phyloP scores from a whole-genome alignment of 2,888 invertebrate genomes.

The Mesorhabditis belari region DNA sequence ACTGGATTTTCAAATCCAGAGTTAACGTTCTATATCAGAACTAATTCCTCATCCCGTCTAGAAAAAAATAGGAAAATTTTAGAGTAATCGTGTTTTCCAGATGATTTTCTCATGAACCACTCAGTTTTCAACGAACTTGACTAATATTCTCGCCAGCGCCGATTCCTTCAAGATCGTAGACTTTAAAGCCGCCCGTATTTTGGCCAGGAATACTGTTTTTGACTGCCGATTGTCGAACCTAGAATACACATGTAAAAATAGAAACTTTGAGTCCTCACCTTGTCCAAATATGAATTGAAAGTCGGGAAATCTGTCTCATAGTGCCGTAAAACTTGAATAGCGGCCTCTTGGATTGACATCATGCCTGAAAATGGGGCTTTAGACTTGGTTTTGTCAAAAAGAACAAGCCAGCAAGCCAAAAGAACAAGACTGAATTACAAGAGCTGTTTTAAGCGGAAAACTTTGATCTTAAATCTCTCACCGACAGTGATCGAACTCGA shows the following conservation, averaged over 20 bases:
- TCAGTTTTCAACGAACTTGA: slow-evolving; percentile 11
- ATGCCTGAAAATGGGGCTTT: no score
- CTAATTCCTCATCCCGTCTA: no score
- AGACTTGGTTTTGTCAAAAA: no score
- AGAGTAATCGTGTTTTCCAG: no score
- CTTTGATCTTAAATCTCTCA: not conserved
- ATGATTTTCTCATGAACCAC: no score
- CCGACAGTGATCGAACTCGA: slow-evolving; percentile 75
- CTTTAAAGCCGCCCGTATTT: slow-evolving; percentile 67
- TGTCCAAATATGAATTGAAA: slow-evolving; percentile 88
- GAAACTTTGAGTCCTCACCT: slow-evolving; percentile 3
- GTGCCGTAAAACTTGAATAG: slow-evolving; percentile 84
- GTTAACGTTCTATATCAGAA: no score
- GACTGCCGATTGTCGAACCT: slow-evolving; percentile 17
- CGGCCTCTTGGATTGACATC: slow-evolving; percentile 86
- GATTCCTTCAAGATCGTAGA: slow-evolving; percentile 84
- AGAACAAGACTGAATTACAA: not conserved
- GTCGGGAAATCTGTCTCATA: slow-evolving; percentile 93
- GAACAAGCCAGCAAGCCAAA: not conserved
- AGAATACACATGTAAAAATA: not conserved
- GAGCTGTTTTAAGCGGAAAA: not conserved
- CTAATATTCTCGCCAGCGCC: slow-evolving; percentile 36
- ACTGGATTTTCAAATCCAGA: no score
- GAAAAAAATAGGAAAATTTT: no score
- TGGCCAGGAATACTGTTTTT: slow-evolving; percentile 14